phyloP scores from a whole-genome alignment of 2,113 vertebrate genomes.

The Apteryx owenii region DNA sequence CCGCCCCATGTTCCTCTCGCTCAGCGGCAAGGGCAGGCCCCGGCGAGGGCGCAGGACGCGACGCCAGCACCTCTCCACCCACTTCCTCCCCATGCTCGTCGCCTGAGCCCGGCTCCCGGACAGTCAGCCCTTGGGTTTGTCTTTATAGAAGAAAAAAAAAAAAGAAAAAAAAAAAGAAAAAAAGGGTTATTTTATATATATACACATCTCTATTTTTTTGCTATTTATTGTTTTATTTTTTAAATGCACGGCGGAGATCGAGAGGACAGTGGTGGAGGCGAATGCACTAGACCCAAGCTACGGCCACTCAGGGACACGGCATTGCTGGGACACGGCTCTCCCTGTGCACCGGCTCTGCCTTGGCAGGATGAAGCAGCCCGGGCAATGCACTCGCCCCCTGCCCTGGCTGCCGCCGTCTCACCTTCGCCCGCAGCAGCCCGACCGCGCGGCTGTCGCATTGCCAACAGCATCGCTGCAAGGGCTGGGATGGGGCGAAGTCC shows the following conservation, averaged over 20 bases:
- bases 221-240: conserved; percentile 60
- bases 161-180: neutral
- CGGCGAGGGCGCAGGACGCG: conserved; percentile 82
- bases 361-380: neutral
- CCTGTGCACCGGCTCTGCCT: too few relatives aligned
- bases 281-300: neutral
- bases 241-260: neutral
- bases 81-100: conserved; percentile 91
- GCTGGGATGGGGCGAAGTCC: neutral
- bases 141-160: neutral
- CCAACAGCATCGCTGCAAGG: neutral
- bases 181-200: conserved; percentile 28
- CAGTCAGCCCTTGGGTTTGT: neutral
- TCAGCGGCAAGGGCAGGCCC: conserved; percentile 84
- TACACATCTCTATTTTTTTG: conserved; percentile 30
- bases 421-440: rapidly evolving
- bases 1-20: conserved; percentile 90
- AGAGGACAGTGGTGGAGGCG: neutral
- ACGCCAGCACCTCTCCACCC: conserved; percentile 88
- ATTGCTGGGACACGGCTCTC: neutral
- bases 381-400: rapidly evolving
- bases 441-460: neutral
- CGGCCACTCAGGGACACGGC: rapidly evolving
- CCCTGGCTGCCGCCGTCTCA: rapidly evolving
- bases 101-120: conserved; percentile 64